Conservation (phyloP, 2,797 vertebrate species). For the Coregonus ussuriensis region DNA sequence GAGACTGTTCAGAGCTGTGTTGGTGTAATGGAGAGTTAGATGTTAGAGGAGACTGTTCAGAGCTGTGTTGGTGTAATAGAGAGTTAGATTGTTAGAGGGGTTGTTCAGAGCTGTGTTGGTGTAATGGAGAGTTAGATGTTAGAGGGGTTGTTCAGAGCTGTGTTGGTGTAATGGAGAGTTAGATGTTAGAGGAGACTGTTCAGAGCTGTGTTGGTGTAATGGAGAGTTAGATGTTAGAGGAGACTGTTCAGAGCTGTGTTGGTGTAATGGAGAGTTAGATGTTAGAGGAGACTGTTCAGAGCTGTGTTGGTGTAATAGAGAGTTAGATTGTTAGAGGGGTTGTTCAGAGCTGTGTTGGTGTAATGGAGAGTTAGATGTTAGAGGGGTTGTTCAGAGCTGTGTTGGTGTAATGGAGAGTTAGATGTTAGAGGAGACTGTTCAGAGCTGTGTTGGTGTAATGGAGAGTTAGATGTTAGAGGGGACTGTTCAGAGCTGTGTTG, state of each 20-base stretch:
- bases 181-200: not conserved
- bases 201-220: not conserved
- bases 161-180: conserved; percentile 19
- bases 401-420: conserved; percentile 15
- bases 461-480: conserved; percentile 7
- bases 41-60: not conserved
- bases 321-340: conserved; percentile 3
- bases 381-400: not conserved
- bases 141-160: not conserved
- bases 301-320: conserved; percentile 19
- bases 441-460: conserved; percentile 16
- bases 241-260: conserved; percentile 2
- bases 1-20: not conserved
- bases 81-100: conserved; percentile 6
- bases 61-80: conserved; percentile 3
- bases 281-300: not conserved
- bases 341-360: not conserved
- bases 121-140: conserved; percentile 11
- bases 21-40: conserved; percentile 15
- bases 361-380: conserved; percentile 3
- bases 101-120: conserved; percentile 8
- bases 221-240: conserved; percentile 4
- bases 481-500: conserved; percentile 6
- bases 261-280: conserved; percentile 14
- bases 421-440: not conserved